These are phyloP conservation scores for Cromileptes altivelis DNA, from an alignment of 2,113 vertebrate genomes.

Conservation along the genomic window DNA sequence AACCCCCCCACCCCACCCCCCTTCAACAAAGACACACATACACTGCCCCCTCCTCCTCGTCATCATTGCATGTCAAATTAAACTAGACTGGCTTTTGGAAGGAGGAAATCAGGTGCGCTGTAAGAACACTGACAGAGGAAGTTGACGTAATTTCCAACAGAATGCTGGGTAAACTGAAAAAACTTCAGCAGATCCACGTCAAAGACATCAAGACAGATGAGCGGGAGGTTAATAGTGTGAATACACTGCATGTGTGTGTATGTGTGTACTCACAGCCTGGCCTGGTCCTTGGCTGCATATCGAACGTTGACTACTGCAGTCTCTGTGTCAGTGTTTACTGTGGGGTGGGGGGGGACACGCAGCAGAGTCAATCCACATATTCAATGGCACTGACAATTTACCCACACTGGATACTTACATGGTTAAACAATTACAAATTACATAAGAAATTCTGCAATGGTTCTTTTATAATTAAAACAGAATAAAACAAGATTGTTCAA, in stretches of 20 bases:
- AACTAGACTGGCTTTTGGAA: constrained; percentile 39
- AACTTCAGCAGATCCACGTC: constrained; percentile 18
- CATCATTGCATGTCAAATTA: constrained; percentile 54
- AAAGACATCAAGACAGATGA: constrained; percentile 31
- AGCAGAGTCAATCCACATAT: constrained; percentile 28
- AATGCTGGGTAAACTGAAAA: constrained; percentile 9
- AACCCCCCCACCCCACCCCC: constrained; percentile 32
- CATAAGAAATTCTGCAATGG: background rate
- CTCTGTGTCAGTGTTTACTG: constrained; percentile 98
- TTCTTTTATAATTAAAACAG: background rate
- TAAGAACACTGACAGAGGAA: constrained; percentile 19
- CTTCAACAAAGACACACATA: background rate
- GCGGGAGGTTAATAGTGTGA: constrained; percentile 30
- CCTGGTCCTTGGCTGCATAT: constrained; percentile 96
- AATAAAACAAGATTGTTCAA: background rate
- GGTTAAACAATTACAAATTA: background rate
- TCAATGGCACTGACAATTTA: constrained; percentile 3
- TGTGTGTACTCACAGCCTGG: constrained; percentile 92
- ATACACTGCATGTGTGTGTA: background rate
- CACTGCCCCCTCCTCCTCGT: background rate
- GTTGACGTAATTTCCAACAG: background rate
- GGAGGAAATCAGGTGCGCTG: constrained; percentile 45
- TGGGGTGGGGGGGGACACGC: constrained; percentile 40
- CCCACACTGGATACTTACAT: background rate
- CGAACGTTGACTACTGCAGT: constrained; percentile 99